Evolutionary conservation across 2,797 vertebrate genomes (phyloP).

Genomic region (Clarias pachynema): DNA sequence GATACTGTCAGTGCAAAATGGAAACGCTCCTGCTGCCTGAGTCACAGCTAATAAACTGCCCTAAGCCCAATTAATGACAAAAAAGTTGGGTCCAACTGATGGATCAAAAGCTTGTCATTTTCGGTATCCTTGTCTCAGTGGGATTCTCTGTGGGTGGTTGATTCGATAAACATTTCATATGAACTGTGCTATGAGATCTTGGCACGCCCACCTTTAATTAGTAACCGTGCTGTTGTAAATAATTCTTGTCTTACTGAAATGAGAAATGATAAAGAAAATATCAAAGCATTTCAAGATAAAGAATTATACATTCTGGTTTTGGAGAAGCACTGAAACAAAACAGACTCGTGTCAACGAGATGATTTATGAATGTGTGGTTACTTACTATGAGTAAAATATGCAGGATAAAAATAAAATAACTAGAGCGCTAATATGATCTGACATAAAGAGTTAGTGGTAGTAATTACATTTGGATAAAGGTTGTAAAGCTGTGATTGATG

Average conservation of each 20-base stretch:
- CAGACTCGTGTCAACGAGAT: not conserved
- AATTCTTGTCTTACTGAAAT: not conserved
- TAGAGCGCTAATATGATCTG: not conserved
- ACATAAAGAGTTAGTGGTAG: not conserved
- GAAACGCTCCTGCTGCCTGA: slow-evolving; percentile 22
- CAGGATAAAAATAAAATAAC: not conserved
- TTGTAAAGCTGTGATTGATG: not conserved
- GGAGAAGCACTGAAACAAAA: no score
- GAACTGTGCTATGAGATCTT: slow-evolving; percentile 8
- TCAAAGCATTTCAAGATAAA: not conserved
- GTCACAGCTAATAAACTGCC: slow-evolving; percentile 38
- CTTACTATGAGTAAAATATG: not conserved
- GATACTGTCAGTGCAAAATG: slow-evolving; percentile 25
- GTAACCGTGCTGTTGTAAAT: slow-evolving; percentile 18
- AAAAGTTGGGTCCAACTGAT: slow-evolving; percentile 5
- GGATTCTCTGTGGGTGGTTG: slow-evolving; percentile 19
- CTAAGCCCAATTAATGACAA: slow-evolving; percentile 29
- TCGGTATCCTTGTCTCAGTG: not conserved
- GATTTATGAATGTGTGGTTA: not conserved
- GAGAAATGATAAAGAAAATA: slow-evolving; percentile 1
- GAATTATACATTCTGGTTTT: not conserved
- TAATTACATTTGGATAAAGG: not conserved
- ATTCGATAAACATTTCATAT: slow-evolving; percentile 24
- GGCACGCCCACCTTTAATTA: slow-evolving; percentile 22
- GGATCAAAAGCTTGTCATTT: slow-evolving; percentile 4